Evolutionary conservation across 2,113 vertebrate species (phyloP).

Genomic region (Oenanthe melanoleuca): DNA sequence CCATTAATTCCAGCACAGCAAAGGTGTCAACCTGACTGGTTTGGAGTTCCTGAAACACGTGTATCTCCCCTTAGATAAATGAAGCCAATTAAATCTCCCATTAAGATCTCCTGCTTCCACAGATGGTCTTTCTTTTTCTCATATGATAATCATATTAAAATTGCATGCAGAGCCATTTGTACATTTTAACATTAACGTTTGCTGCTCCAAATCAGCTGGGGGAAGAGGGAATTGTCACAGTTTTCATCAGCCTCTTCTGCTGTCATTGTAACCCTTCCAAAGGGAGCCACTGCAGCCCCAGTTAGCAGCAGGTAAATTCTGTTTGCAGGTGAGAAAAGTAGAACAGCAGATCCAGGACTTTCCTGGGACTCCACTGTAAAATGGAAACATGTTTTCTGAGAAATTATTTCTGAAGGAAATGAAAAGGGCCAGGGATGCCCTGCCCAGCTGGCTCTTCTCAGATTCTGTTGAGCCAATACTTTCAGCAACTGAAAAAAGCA

Average conservation of each 20-base stretch:
- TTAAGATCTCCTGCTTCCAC: constrained; percentile 52
- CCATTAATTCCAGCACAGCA: constrained; percentile 28
- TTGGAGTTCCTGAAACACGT: background rate
- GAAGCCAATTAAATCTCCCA: constrained; percentile 63
- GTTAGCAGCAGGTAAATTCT: background rate
- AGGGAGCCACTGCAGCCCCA: constrained; percentile 17
- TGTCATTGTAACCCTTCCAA: constrained; percentile 45
- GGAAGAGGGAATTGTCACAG: constrained; percentile 22
- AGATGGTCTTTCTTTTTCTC: constrained; percentile 59
- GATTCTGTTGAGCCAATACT: background rate
- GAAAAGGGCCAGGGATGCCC: background rate
- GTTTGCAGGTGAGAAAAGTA: constrained; percentile 24
- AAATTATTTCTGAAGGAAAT: background rate
- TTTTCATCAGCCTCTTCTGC: constrained; percentile 36
- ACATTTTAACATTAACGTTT: background rate
- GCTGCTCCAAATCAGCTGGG: constrained; percentile 2
- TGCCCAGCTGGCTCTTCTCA: background rate
- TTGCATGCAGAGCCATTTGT: constrained; percentile 66
- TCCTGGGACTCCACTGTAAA: background rate
- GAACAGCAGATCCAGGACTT: background rate
- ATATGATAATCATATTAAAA: constrained; percentile 65
- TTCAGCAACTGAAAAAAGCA: background rate
- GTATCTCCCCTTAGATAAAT: constrained; percentile 52
- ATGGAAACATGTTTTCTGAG: background rate
- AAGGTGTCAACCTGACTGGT: background rate